phyloP scores from a whole-genome alignment of 2,113 vertebrate species.

The Salvelinus alpinus region DNA sequence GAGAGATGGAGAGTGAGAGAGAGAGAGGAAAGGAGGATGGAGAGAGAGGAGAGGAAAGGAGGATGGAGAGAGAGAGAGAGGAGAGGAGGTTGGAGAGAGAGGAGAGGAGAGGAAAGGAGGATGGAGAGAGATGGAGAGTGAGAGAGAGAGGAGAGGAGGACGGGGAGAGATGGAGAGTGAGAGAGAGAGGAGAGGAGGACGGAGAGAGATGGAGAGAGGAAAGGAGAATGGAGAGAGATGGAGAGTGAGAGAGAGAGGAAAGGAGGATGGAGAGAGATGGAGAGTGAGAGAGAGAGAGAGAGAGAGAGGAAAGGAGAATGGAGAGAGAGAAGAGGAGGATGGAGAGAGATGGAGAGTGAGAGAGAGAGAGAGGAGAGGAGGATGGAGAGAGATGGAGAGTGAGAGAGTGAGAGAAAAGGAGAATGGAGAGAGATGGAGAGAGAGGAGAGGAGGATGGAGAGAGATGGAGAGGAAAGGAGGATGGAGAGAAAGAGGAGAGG shows the following conservation, averaged over 20 bases:
- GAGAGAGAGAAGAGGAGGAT: neutral
- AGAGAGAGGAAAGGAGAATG: neutral
- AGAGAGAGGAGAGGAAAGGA: too few relatives aligned
- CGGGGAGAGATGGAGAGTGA: slow-evolving; percentile 15
- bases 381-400: slow-evolving; percentile 28
- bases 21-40: too few relatives aligned
- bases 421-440: neutral
- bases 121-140: neutral
- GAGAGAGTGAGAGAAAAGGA: neutral
- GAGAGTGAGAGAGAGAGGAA: neutral
- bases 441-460: too few relatives aligned
- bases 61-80: too few relatives aligned
- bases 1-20: neutral
- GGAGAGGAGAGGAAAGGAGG: neutral
- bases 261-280: slow-evolving; percentile 43
- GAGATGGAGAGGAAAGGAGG: slow-evolving; percentile 28
- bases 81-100: neutral
- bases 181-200: too few relatives aligned
- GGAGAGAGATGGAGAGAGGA: too few relatives aligned
- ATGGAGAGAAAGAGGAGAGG: slow-evolving; percentile 21
- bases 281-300: neutral
- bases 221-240: neutral
- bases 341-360: neutral
- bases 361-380: slow-evolving; percentile 19
- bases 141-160: slow-evolving; percentile 34